Base-by-base conservation (phyloP, 2,113 vertebrate species). In the Sinocyclocheilus maitianheensis region DNA sequence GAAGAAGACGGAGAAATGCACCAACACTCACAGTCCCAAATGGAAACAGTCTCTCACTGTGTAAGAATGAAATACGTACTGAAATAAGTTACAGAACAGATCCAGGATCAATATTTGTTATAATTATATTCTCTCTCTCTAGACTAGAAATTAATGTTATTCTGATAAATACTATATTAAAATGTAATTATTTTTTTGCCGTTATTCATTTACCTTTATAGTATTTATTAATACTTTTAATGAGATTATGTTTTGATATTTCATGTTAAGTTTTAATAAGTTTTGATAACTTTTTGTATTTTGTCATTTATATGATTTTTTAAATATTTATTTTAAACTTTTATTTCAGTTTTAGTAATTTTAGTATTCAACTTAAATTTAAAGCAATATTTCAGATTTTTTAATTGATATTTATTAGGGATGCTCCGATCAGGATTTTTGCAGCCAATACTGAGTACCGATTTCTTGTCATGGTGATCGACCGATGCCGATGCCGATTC, bases 41-140 rank as follows among this genome's bases (percentile, higher is more conserved):
- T 99, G 98, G 98, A 99, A 99, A 87, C 98, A 99, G 82, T 94
- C 97, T 13, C 92, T 99, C 89, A 99, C 98, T 88, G 96, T 99
- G 97, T 99, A 96, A 91, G 97, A 96, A 91, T 55, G 16, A 48
- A 26, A 43, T 2, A 11, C 0, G 3, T 20, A 7, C 34, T 72
- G 18, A 5, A 40, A 40, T 40, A 40, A 40, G 10, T 22, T 7
- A 46, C 40, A 74, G 11, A 74, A 5, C 5, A 8, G 10, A 74
- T 46, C 40, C 71, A 75, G 40, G n/a, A 76, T 46, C 74, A 76
- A 13, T 48, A 14, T 4, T 51, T 46, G 22, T 75, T 1, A 76
- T 51, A 2, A 9, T 40, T 9, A 76, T 16, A 48, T 48, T 40
- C 9, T 22, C 5, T 26, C 13, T 26, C 13, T 69, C 65, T 34